Percentiles rank a stretch among this genome's conserved stretches.
phyloP scores from a whole-genome alignment of 2,888 invertebrate species.

The Drosophila imparisetae region DNA sequence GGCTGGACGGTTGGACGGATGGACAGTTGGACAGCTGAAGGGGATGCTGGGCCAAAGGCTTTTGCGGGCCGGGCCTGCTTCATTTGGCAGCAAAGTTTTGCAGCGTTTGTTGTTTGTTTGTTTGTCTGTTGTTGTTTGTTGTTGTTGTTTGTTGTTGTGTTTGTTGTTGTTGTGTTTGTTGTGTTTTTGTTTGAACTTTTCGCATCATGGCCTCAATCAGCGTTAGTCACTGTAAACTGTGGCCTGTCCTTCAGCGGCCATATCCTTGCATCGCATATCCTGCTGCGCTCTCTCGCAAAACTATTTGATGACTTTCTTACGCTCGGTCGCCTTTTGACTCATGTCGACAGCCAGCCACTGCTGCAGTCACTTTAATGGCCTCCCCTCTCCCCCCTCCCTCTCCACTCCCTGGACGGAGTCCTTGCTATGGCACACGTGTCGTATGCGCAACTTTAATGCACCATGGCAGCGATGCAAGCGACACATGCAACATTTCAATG shows the following conservation, averaged over 20 bases:
- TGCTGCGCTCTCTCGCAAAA: conserved; percentile 45
- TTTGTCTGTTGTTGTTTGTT: conserved; percentile 26
- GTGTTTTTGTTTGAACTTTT: conserved; percentile 62
- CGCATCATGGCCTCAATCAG: conserved; percentile 75
- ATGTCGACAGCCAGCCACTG: conserved; percentile 30
- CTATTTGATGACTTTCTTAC: conserved; percentile 76
- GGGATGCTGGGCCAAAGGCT: conserved; percentile 39
- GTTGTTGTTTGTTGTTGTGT: background rate
- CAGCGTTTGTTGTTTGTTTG: conserved; percentile 22
- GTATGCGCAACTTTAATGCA: conserved; percentile 56
- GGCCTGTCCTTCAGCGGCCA: conserved; percentile 31
- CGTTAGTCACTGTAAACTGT: conserved; percentile 53
- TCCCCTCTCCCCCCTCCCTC: rapidly evolving
- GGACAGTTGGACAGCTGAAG: conserved; percentile 11
- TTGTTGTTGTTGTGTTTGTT: conserved; percentile 14
- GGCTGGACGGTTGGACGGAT: background rate
- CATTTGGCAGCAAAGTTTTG: conserved; percentile 60
- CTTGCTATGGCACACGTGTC: conserved; percentile 36
- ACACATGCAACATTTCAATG: conserved; percentile 57
- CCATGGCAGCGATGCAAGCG: conserved; percentile 30
- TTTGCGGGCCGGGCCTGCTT: conserved; percentile 37
- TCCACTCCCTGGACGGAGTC: background rate
- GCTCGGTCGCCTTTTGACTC: conserved; percentile 60
- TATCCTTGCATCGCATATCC: conserved; percentile 46
- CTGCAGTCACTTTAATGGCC: conserved; percentile 37